Percentiles rank a stretch among this genome's conserved stretches.
These are phyloP conservation scores for Nothobranchius furzeri DNA, from an alignment of 2,113 vertebrate genomes.

Conservation along the genomic window DNA sequence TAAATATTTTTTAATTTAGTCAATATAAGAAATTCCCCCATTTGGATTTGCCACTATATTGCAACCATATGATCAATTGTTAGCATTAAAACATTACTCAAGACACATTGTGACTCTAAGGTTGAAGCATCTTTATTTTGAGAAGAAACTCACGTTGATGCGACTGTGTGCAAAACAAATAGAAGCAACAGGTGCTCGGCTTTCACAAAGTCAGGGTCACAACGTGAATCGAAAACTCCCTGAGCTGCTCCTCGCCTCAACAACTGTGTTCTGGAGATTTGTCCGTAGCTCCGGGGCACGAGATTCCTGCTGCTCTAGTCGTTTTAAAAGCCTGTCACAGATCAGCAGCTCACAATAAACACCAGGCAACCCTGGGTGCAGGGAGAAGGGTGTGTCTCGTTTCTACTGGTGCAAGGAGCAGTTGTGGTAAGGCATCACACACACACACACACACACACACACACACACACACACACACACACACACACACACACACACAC, in stretches of 20 bases:
- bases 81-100: too few relatives aligned
- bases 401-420: conserved; percentile 15
- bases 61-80: too few relatives aligned
- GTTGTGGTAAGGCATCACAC: conserved; percentile 42
- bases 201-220: background rate
- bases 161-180: conserved; percentile 10
- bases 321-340: conserved; percentile 28
- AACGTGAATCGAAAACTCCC: conserved; percentile 9
- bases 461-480: too few relatives aligned
- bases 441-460: conserved; percentile 1
- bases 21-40: too few relatives aligned
- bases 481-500: too few relatives aligned
- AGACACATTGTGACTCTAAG: background rate
- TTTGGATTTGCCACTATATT: too few relatives aligned
- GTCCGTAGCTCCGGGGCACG: conserved; percentile 15
- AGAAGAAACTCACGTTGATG: background rate
- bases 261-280: conserved; percentile 2
- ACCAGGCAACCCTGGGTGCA: background rate
- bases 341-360: conserved; percentile 19
- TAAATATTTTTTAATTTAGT: too few relatives aligned
- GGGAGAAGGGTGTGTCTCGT: conserved; percentile 60
- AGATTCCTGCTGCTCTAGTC: conserved; percentile 7
- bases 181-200: background rate
- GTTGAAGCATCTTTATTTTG: background rate
- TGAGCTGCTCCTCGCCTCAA: conserved; percentile 17